A percentile compares a stretch with the other conserved stretches of the same genome.
Evolutionary conservation across 2,888 invertebrate genomes (phyloP).

Genomic region (Neelides folsomi): DNA sequence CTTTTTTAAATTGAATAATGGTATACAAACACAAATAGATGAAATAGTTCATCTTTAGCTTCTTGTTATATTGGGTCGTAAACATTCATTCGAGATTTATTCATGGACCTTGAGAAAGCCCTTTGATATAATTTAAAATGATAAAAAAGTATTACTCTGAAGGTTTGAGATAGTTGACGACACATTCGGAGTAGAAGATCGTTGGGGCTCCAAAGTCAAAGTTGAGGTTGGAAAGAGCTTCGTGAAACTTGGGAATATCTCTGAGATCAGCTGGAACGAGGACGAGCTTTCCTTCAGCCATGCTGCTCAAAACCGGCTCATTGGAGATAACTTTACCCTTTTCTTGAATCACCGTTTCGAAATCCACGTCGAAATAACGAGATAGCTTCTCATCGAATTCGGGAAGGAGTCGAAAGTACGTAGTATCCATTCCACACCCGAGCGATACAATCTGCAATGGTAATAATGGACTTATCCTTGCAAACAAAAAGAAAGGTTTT

Average conservation of each 20-base stretch:
- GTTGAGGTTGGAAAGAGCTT: slow-evolving; percentile 13
- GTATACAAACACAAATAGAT: not conserved
- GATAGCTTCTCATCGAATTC: slow-evolving; percentile 17
- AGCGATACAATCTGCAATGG: slow-evolving; percentile 22
- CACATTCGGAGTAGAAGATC: slow-evolving; percentile 30
- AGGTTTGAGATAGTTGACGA: slow-evolving; percentile 28
- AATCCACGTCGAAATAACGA: slow-evolving; percentile 26
- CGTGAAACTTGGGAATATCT: slow-evolving; percentile 13
- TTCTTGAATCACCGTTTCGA: slow-evolving; percentile 20
- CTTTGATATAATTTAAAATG: no score
- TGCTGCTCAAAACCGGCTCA: slow-evolving; percentile 15
- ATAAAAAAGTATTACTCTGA: slow-evolving; percentile 17
- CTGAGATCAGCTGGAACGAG: slow-evolving; percentile 22
- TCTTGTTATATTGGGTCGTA: not conserved
- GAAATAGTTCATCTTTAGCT: not conserved
- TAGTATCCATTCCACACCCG: slow-evolving; percentile 31
- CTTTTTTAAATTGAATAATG: not conserved
- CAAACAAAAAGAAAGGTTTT: no score
- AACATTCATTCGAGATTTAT: no score
- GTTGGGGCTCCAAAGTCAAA: slow-evolving; percentile 25
- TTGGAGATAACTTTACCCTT: slow-evolving; percentile 19
- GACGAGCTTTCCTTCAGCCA: slow-evolving; percentile 17
- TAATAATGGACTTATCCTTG: not conserved
- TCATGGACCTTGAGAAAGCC: no score
- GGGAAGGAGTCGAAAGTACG: slow-evolving; percentile 24